A percentile compares a stretch with the other conserved stretches of the same genome.
Conservation (phyloP, 2,888 invertebrate species). For the Cheilosia impressa region DNA sequence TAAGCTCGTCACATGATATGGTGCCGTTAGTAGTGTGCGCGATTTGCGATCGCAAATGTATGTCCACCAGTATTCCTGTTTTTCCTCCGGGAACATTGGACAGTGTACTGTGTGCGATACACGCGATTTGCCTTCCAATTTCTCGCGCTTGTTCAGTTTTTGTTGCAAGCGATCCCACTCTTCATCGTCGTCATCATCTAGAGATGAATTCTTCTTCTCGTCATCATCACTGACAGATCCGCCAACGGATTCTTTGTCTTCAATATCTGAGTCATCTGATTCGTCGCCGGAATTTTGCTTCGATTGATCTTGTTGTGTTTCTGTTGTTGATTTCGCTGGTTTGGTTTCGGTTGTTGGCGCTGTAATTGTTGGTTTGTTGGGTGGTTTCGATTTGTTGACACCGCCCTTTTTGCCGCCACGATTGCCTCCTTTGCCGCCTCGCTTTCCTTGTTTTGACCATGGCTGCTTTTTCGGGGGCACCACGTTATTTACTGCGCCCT, state of each 20-base stretch:
- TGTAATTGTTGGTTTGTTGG: slow-evolving; percentile 82
- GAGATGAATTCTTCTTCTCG: slow-evolving; percentile 86
- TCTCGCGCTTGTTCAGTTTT: slow-evolving; percentile 93
- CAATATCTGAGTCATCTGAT: slow-evolving; percentile 85
- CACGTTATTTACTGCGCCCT: slow-evolving; percentile 78
- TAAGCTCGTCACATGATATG: slow-evolving; percentile 96
- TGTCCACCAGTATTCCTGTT: slow-evolving; percentile 99
- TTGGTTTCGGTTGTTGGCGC: slow-evolving; percentile 76
- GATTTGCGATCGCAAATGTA: slow-evolving; percentile 98
- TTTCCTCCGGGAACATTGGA: slow-evolving; percentile 96
- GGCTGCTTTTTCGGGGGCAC: slow-evolving; percentile 88
- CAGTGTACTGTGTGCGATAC: slow-evolving; percentile 98
- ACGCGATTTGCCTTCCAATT: slow-evolving; percentile 96
- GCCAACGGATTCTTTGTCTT: slow-evolving; percentile 83
- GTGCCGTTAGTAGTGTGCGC: slow-evolving; percentile 94
- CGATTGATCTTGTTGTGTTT: slow-evolving; percentile 76
- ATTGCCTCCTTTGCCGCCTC: slow-evolving; percentile 87
- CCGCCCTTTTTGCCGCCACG: slow-evolving; percentile 81
- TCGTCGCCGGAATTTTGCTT: slow-evolving; percentile 81
- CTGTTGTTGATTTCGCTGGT: slow-evolving; percentile 72
- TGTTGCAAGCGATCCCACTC: slow-evolving; percentile 97
- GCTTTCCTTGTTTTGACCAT: slow-evolving; percentile 90
- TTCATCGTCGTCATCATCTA: slow-evolving; percentile 90
- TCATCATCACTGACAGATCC: slow-evolving; percentile 85
- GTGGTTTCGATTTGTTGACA: slow-evolving; percentile 80